Evolutionary conservation across 2,888 invertebrate species (phyloP).

Genomic region (Andrena minutula): DNA sequence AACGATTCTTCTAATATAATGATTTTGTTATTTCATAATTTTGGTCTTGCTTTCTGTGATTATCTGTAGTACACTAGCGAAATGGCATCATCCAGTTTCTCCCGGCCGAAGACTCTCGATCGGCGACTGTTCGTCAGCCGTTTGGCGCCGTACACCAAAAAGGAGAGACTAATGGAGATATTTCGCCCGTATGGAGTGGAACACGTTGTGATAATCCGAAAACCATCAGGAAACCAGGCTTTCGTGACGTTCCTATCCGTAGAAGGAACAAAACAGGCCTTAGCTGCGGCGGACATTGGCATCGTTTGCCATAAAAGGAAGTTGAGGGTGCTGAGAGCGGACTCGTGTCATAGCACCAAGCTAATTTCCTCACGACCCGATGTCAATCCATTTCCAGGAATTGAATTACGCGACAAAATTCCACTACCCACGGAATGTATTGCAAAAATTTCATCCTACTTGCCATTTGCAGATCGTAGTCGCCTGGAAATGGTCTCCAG

Average conservation of each 20-base stretch:
- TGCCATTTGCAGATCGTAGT: background rate
- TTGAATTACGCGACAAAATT: background rate
- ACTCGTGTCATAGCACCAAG: background rate
- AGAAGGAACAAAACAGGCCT: no score
- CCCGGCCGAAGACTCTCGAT: accelerated
- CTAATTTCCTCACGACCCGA: background rate
- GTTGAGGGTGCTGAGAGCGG: background rate
- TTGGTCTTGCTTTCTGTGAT: no score
- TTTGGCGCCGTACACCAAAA: background rate
- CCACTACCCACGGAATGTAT: background rate
- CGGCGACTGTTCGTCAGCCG: background rate
- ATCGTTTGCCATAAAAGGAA: background rate
- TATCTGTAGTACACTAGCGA: no score
- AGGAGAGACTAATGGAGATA: accelerated
- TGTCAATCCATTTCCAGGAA: background rate
- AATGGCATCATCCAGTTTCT: background rate
- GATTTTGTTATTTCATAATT: no score
- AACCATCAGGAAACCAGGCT: background rate
- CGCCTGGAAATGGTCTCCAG: background rate
- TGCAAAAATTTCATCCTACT: background rate
- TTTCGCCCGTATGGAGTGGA: background rate
- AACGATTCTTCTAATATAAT: no score
- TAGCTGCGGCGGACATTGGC: background rate
- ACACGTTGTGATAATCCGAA: background rate
- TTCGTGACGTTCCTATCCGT: background rate